Base-by-base conservation (phyloP, 2,797 vertebrate genomes). In the Falco naumanni region DNA sequence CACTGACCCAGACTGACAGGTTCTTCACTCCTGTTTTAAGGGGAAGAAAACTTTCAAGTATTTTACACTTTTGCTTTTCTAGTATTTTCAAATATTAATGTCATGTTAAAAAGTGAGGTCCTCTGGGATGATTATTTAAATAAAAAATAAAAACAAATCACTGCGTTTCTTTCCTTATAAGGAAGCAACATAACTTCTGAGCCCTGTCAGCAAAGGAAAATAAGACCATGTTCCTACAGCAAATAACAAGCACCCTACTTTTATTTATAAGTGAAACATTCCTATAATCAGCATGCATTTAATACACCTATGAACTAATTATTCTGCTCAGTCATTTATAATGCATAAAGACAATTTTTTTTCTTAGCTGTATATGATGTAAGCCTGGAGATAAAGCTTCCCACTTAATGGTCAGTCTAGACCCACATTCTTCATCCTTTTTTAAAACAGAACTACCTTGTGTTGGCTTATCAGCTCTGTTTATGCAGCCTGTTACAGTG, bases 1-100 rank as follows among this genome's bases (percentile, higher is more conserved):
- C 99, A 99, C 3, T 98, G 96, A 63, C 98, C 97, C 85, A 99
- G 96, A 65, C 90, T 97, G 72, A 99, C 92, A 68, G 99, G 97
- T 72, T 99, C 98, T 87, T 98, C 98, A 89, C 99, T 99, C 98
- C 99, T 99, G 95, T 54, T 37, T 69, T 33, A 78, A 92, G 60
- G 56, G 81, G 17, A 94, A 95, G 81, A 86, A 76, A 77, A 85
- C 12, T 59, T 72, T 50, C 39, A 85, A 31, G 18, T 33, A 54
- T 57, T 74, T 54, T 76, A 79, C 0, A 2, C 63, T 77, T 87
- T 34, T 5, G 19, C 17, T 25, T 88, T 70, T 70, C 74, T 76
- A 22, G n/a, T 72, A 71, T 22, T 86, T 84, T 69, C 33, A 70
- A 37, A 64, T 54, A 41, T 15, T 34, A 11, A 43, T 22, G 19